A percentile compares a stretch with the other conserved stretches of the same genome.
Evolutionary conservation across 2,797 vertebrate genomes (phyloP).

Genomic region (Coccyzus lansbergi): DNA sequence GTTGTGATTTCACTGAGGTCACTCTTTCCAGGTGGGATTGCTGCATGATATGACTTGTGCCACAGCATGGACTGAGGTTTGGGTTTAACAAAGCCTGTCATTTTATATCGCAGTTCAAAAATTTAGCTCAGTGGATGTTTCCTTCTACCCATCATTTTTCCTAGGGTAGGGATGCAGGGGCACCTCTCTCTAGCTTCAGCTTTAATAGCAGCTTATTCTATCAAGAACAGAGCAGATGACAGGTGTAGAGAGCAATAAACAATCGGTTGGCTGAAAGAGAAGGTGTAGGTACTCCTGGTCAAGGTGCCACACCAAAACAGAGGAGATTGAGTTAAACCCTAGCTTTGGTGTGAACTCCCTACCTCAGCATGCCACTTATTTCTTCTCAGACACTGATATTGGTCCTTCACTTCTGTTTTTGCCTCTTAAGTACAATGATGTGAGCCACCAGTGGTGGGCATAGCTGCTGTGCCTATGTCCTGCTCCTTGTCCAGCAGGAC

Average conservation of each 20-base stretch:
- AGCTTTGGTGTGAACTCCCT: background rate
- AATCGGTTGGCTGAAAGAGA: background rate
- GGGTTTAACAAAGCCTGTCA: conserved; percentile 14
- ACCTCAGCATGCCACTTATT: background rate
- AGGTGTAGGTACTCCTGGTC: background rate
- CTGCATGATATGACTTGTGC: background rate
- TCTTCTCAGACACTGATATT: background rate
- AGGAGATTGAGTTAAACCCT: background rate
- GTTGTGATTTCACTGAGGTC: background rate
- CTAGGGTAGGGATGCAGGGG: background rate
- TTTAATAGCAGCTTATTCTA: background rate
- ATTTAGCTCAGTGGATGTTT: background rate
- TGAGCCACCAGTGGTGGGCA: rapidly evolving
- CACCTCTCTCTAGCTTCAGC: background rate
- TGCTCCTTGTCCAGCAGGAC: background rate
- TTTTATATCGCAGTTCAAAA: background rate
- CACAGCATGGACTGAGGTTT: background rate
- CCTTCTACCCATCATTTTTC: background rate
- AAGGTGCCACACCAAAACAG: background rate
- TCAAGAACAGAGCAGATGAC: background rate
- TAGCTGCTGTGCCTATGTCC: background rate
- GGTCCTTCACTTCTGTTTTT: background rate
- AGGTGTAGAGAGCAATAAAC: background rate
- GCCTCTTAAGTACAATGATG: background rate
- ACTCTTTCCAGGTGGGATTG: background rate